Base-by-base conservation (phyloP, 2,888 invertebrate genomes). In the Callosobruchus maculatus region DNA sequence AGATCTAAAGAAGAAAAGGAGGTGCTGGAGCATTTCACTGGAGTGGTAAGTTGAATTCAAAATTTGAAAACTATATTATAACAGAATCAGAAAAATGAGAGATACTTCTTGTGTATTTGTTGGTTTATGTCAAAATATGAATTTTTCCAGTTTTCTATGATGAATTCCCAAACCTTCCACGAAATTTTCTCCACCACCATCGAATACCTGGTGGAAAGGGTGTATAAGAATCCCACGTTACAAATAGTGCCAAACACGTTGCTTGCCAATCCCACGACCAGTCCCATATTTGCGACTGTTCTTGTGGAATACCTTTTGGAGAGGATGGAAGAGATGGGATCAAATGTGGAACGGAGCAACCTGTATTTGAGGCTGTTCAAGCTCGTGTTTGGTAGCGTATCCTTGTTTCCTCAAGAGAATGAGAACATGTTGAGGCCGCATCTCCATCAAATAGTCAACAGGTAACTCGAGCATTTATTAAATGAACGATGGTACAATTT, bases 341-440 rank as follows among this genome's bases (percentile, higher is more conserved):
- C 96, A 18, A 93, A 97, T 88, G 90, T 95, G 66, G 98, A 99
- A 78, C 90, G 96, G 67, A 97, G 97, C 5, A 97, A 96, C 85
- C 89, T 99, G 71, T 99, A 99, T 85, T 88, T 99, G 77, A 92
- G 97, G 84, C 88, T 99, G 21, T 99, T 99, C 86, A 99, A 99
- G 87, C 88, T 98, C 30, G 98, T 99, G 0, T 99, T 99, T 86
- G 98, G 98, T 0, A 97, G 97, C 70, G 99, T 99, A 0, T 97
- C 97, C 66, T 88, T 98, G 68, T 97, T 98, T 87, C 96, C 98
- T 0, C 93, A 95, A 0, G 98, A 98, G 86, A 99, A 98, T 86
- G 98, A 99, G 86, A 97, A 97, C 84, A 99, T 99, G 98, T 87
- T 99, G 0, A 92, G 97, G 80, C 98, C 99, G 0, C 98, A 98